These are phyloP conservation scores for Paratrypauchen microcephalus DNA, from an alignment of 2,797 vertebrate species.

Conservation along the genomic window DNA sequence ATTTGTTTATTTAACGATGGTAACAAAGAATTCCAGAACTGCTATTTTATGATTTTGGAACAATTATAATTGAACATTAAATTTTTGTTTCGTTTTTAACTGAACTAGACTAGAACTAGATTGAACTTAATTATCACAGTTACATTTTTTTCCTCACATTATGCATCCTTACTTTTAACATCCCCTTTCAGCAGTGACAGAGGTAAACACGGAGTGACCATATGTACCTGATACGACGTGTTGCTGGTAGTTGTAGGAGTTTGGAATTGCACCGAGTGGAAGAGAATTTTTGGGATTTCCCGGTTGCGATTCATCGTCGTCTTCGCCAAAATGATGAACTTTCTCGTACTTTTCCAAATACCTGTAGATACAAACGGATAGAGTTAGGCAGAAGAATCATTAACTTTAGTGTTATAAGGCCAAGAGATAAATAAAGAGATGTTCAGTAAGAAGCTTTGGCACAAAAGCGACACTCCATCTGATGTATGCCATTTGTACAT, in stretches of 20 bases:
- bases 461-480: too few species aligned
- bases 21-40: too few species aligned
- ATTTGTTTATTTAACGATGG: too few species aligned
- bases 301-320: conserved; percentile 95
- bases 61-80: too few species aligned
- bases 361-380: conserved; percentile 66
- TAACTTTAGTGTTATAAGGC: background rate
- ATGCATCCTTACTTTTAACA: too few species aligned
- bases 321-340: conserved; percentile 99
- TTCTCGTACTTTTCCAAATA: conserved; percentile 99
- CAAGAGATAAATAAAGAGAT: background rate
- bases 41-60: too few species aligned
- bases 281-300: conserved; percentile 95
- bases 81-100: too few species aligned
- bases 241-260: conserved; percentile 99
- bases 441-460: too few species aligned
- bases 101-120: too few species aligned
- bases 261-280: conserved; percentile 98
- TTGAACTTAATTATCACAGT: too few species aligned
- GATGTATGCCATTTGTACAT: background rate
- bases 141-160: too few species aligned
- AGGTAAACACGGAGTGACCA: background rate
- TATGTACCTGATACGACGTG: conserved; percentile 84
- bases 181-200: too few species aligned
- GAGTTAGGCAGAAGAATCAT: background rate